Base-by-base conservation (phyloP, 2,113 vertebrate genomes). In the Amazona vittata region DNA sequence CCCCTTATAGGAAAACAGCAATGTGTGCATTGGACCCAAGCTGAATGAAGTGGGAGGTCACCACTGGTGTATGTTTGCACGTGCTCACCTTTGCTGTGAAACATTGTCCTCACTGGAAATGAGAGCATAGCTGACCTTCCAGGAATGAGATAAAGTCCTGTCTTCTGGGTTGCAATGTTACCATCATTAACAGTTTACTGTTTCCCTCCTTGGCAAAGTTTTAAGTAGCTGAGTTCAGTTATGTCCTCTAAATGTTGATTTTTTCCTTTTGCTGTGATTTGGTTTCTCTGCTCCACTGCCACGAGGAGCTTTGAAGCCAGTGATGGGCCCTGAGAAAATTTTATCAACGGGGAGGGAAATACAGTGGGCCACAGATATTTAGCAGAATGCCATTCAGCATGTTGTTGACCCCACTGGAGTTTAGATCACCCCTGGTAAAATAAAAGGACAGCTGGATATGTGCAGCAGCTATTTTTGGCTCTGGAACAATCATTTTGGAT, bases 361-460 rank as follows among this genome's bases (percentile, higher is more conserved):
- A 16, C 21, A 33, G 64, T 52, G 35, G 52, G 44, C 76, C 28
- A 86, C 7, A 41, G 62, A 35, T 41, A 81, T 53, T 92, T 81
- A 93, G 33, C 60, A 63, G n/a, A 69, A 91, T 90, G 69, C 15
- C 12, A 14, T 26, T 9, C 15, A 71, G 74, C 29, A 73, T 73
- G 33, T 55, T 76, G 15, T 31, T 49, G 46, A 80, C 16, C n/a
- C 28, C 6, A 26, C 6, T 33, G 43, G 47, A 74, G 65, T 90
- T 80, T 68, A 91, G 53, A 46, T 83, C 52, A 94, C 47, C 12
- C 39, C 26, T 16, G 43, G 43, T 4, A 91, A 76, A 96, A 90
- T 24, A 91, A 94, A 94, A 24, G 65, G 90, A 90, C 84, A 93
- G 53, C 80, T 94, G 90, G 84, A 89, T 93, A 59, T 43, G 67